These are phyloP conservation scores for Asbolus verrucosus DNA, from an alignment of 1,140 invertebrate genomes.

Conservation along the genomic window DNA sequence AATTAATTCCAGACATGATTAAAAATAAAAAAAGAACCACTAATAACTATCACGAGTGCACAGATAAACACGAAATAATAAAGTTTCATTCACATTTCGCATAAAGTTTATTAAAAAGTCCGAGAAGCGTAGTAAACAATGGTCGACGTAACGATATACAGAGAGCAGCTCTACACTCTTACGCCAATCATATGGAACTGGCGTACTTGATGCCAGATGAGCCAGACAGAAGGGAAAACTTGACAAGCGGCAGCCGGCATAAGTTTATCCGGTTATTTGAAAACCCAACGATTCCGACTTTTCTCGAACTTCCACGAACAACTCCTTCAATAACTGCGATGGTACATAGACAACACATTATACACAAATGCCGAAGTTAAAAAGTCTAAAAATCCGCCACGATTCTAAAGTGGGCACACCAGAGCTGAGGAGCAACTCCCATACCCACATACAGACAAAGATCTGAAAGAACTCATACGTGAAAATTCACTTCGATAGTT, in stretches of 20 bases:
- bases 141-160: slow-evolving; percentile 23
- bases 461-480: no score
- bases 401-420: no score
- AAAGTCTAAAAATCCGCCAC: no score
- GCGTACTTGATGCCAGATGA: slow-evolving; percentile 25
- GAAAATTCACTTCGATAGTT: no score
- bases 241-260: slow-evolving; percentile 28
- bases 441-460: no score
- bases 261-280: slow-evolving; percentile 39
- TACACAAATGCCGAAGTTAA: no score
- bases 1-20: slow-evolving; percentile 9
- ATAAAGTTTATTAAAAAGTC: slow-evolving; percentile 8
- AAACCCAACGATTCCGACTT: slow-evolving; percentile 20
- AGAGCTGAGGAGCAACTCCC: no score
- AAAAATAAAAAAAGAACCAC: slow-evolving; percentile 12
- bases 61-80: slow-evolving; percentile 24
- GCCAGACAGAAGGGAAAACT: slow-evolving; percentile 38
- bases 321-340: neutral
- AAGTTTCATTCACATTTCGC: slow-evolving; percentile 26
- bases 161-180: slow-evolving; percentile 7
- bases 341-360: neutral
- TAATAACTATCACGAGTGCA: slow-evolving; percentile 25
- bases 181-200: slow-evolving; percentile 17
- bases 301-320: slow-evolving; percentile 5
- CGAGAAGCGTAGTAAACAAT: slow-evolving; percentile 32